Evolutionary conservation across 2,113 vertebrate species (phyloP).

Genomic region (Calcarius ornatus): DNA sequence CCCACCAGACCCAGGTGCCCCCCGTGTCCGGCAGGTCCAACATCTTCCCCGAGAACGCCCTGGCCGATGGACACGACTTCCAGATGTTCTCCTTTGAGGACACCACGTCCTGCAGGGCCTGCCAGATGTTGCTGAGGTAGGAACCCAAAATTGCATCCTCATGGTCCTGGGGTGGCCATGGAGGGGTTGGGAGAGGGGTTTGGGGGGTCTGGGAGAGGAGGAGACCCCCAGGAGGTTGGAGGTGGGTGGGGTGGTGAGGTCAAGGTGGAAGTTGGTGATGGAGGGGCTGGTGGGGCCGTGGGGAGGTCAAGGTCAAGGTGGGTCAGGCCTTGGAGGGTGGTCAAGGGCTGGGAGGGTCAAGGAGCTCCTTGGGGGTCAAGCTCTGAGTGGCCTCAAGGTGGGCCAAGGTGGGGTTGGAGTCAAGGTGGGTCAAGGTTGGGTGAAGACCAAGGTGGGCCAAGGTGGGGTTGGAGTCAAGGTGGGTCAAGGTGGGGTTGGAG

Average conservation of each 20-base stretch:
- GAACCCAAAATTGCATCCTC: neutral
- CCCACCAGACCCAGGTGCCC: neutral
- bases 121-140: slow-evolving; percentile 92
- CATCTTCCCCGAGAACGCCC: slow-evolving; percentile 85
- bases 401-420: too few relatives aligned
- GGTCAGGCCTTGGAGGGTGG: neutral
- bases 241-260: too few relatives aligned
- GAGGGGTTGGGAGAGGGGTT: too few relatives aligned
- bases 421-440: too few relatives aligned
- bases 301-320: neutral
- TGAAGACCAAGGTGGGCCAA: neutral
- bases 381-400: neutral
- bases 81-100: slow-evolving; percentile 96
- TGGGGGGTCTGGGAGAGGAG: too few relatives aligned
- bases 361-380: neutral
- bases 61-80: slow-evolving; percentile 89
- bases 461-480: too few relatives aligned
- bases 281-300: neutral
- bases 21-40: slow-evolving; percentile 80
- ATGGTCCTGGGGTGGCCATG: accelerated
- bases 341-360: neutral
- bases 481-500: neutral
- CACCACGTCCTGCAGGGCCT: slow-evolving; percentile 88
- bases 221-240: neutral
- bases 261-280: neutral